Percentiles rank a stretch among this genome's conserved stretches.
Conservation (phyloP, 2,113 vertebrate species). For the Tautogolabrus adspersus region DNA sequence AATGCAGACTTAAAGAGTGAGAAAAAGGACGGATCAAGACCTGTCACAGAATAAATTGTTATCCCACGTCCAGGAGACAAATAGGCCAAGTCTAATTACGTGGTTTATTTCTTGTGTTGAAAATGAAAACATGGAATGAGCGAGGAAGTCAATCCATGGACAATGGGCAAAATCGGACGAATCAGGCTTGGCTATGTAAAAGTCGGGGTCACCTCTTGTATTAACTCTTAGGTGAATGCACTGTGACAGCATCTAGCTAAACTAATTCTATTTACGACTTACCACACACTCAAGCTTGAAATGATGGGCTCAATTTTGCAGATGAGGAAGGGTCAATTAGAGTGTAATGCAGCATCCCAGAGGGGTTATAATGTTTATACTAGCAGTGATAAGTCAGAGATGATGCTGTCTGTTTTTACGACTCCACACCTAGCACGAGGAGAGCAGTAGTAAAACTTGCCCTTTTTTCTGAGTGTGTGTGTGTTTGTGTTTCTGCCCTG, state of each 20-base stretch:
- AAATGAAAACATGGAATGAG: no score
- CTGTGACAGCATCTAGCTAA: slow-evolving; percentile 17
- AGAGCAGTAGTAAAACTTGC: slow-evolving; percentile 55
- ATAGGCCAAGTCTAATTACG: no score
- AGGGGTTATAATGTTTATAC: slow-evolving; percentile 74
- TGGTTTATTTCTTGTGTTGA: no score
- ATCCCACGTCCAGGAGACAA: no score
- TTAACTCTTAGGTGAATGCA: background rate
- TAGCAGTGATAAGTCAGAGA: slow-evolving; percentile 69
- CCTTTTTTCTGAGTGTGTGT: slow-evolving; percentile 17
- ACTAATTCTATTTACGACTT: slow-evolving; percentile 48
- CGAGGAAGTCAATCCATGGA: no score
- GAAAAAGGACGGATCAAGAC: no score
- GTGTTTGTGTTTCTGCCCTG: background rate
- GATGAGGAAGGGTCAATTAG: slow-evolving; percentile 74
- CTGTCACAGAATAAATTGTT: no score
- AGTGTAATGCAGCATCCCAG: slow-evolving; percentile 66
- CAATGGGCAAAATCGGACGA: no score
- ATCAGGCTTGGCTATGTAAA: no score
- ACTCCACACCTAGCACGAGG: slow-evolving; percentile 46
- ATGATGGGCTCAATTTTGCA: slow-evolving; percentile 72
- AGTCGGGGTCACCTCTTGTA: no score
- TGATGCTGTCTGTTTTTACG: slow-evolving; percentile 67
- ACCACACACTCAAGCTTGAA: slow-evolving; percentile 51
- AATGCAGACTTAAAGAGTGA: no score